Base-by-base conservation (phyloP, 2,888 invertebrate species). In the Ectemnius continuus region DNA sequence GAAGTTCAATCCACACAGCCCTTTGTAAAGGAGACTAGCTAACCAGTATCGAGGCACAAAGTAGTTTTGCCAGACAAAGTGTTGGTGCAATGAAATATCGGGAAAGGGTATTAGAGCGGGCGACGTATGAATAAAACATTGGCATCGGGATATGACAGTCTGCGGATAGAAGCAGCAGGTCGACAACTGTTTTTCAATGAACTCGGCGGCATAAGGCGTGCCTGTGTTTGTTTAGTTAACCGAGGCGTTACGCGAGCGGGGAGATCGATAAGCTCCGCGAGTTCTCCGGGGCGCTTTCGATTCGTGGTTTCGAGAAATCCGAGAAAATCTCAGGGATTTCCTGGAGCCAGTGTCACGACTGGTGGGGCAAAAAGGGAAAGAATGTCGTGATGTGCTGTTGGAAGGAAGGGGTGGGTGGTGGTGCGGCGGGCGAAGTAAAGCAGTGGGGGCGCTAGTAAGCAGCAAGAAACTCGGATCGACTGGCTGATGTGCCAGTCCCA, bases 391-490 rank as follows among this genome's bases (percentile, higher is more conserved):
- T 62, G 52, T 8, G 4, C 36, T 13, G 61, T n/a, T n/a, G n/a
- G n/a, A n/a, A n/a, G 18, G 18, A 61, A n/a, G 56, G 2, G 47
- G 16, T n/a, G 48, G 28, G 3, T 26, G 16, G n/a, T n/a, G n/a
- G n/a, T n/a, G n/a, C n/a, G n/a, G n/a, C n/a, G 36, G 36, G 26
- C 4, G 61, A 18, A 45, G 45, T 61, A 52, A 8, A 52, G 45
- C 18, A 57, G 46, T 4, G 20, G 48, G 28, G 67, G 65, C 67
- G 66, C 68, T 59, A 62, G 75, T 73, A 70, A 76, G 78, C 75
- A 75, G 79, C 76, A 81, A 83, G 81, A 83, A 83, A 81, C 72
- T 70, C 62, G 83, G 74, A 77, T 81, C 81, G 83, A 82, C 79
- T 81, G 71, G 67, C 73, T 71, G 81, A 77, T 79, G 74, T 81